Evolutionary conservation across 1,140 invertebrate genomes (phyloP).

Genomic region (Caenorhabditis briggsae): DNA sequence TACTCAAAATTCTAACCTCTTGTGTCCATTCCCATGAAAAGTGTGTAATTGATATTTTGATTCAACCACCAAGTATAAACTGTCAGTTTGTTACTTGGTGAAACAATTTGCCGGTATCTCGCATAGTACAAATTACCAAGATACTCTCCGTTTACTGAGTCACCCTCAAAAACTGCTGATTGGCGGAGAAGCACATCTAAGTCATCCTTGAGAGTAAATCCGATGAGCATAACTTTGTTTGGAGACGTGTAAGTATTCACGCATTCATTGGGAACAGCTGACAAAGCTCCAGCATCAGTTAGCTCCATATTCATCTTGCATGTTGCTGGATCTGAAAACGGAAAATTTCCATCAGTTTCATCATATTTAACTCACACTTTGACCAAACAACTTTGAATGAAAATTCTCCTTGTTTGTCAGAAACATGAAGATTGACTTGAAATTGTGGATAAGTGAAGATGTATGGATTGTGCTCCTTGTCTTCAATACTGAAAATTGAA

Average conservation of each 20-base stretch:
- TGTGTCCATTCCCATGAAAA: slow-evolving; percentile 36
- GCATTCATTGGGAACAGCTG: not conserved
- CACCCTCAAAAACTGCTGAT: slow-evolving; percentile 22
- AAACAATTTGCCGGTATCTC: not conserved
- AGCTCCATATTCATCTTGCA: not conserved
- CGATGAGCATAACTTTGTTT: slow-evolving; percentile 13
- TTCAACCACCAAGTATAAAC: not conserved
- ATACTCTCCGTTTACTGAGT: slow-evolving; percentile 22
- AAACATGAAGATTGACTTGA: slow-evolving; percentile 1
- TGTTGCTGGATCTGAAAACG: not conserved
- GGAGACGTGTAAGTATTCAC: not conserved
- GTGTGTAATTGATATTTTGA: not conserved
- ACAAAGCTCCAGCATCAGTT: not conserved
- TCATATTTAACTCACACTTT: not conserved
- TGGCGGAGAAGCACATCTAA: not conserved
- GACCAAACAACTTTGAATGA: slow-evolving; percentile 51
- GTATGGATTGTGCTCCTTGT: not conserved
- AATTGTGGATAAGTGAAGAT: slow-evolving; percentile 29
- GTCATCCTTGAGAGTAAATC: not conserved
- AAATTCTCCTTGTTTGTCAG: slow-evolving; percentile 29
- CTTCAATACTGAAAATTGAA: slow-evolving; percentile 35
- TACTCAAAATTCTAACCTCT: not conserved
- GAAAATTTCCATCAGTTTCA: not conserved
- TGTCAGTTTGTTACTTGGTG: not conserved
- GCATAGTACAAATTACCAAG: slow-evolving; percentile 43